Evolutionary conservation across 2,888 invertebrate genomes (phyloP), one percentile per base, ranked within the genome.

Genomic region (Orthosia incerta): DNA sequence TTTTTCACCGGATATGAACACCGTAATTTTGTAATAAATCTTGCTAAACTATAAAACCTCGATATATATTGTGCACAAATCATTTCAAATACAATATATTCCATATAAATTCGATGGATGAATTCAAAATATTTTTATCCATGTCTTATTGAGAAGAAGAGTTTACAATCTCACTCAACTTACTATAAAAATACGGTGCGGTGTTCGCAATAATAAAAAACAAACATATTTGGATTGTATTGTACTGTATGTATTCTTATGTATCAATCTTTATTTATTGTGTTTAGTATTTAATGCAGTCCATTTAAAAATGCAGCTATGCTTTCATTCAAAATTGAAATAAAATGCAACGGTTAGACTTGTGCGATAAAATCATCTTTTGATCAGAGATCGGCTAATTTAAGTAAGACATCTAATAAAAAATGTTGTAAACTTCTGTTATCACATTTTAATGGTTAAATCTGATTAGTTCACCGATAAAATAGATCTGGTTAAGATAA

Each of bases 401-500:
- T 48, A 51, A 70, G n/a, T 62, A 46, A 71, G 39, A 46, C 45
- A 60, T 48, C 12, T 66, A 57, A 48, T 50, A 55, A 26, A 39
- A 61, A 16, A 55, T 48, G 26, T 57, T 56, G 46, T 48, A 48
- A 48, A 48, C 70, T 39, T 64, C 23, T 57, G 46, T 16, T 71
- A 70, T 69, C 66, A 63, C n/a, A 46, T 67, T 75, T 61, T 51
- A 73, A 80, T 75, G 51, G 16, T 48, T 65, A 48, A 65, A 56
- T 71, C 53, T 69, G 53, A 55, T 63, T 75, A 57, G 45, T 63
- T 56, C 15, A 31, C 4, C 66, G 65, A 83, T 76, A 72, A 72
- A 60, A 64, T 9, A 64, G 56, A 81, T 82, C 61, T 75, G 62
- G 65, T 80, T 71, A 31, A 74, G 71, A 80, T 75, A 65, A 20